Percentiles rank a stretch among this genome's conserved stretches.
These are phyloP conservation scores for Agrypnia vestita DNA, from an alignment of 1,140 invertebrate genomes.

Conservation along the genomic window DNA sequence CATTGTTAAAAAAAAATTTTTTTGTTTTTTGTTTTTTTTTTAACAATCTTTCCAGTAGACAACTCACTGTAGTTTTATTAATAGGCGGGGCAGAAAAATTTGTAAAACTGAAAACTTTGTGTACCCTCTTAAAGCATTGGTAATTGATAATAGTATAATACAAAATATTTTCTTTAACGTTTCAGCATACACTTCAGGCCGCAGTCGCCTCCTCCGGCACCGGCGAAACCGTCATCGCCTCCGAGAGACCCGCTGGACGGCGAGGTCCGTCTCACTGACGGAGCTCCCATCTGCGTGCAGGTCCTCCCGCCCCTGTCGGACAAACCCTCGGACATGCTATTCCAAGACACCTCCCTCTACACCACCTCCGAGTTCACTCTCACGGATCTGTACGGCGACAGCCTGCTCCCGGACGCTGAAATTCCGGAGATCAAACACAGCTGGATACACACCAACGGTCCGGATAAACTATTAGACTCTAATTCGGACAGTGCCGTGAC, in stretches of 20 bases:
- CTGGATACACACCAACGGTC: slow-evolving; percentile 52
- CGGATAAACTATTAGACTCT: slow-evolving; percentile 19
- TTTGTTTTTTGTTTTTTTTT: no score
- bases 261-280: slow-evolving; percentile 69
- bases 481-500: not conserved
- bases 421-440: slow-evolving; percentile 5
- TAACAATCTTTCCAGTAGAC: no score
- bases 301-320: slow-evolving; percentile 67
- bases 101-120: no score
- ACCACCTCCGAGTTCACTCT: slow-evolving; percentile 71
- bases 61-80: no score
- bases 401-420: slow-evolving; percentile 58
- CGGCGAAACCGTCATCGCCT: slow-evolving; percentile 42
- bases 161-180: slow-evolving; percentile 50
- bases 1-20: no score
- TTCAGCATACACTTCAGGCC: slow-evolving; percentile 84
- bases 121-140: no score
- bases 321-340: slow-evolving; percentile 65
- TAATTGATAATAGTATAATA: no score
- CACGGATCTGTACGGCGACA: slow-evolving; percentile 66
- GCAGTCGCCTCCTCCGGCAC: slow-evolving; percentile 73
- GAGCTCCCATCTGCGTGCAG: slow-evolving; percentile 76
- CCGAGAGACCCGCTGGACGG: slow-evolving; percentile 64
- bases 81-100: no score
- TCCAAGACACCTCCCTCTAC: slow-evolving; percentile 68